Conservation (phyloP, 2,888 invertebrate genomes). For the Nowickia ferox region DNA sequence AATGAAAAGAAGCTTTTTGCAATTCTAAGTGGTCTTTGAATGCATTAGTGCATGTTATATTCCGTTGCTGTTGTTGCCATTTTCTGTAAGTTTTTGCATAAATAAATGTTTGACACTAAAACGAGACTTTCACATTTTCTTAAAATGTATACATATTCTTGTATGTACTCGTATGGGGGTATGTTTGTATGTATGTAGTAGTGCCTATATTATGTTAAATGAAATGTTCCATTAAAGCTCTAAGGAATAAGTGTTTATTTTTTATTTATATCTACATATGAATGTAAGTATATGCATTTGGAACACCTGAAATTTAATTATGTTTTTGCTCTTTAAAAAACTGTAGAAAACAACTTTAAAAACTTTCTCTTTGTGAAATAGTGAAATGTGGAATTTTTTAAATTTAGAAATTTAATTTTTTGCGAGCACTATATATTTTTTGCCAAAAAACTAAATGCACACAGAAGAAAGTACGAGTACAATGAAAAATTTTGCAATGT, state of each 20-base stretch:
- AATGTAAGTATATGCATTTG: conserved; percentile 31
- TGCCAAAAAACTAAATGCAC: no score
- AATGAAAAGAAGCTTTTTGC: conserved; percentile 44
- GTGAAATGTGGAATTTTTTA: no score
- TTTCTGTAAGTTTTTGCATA: conserved; percentile 42
- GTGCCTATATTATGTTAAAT: neutral
- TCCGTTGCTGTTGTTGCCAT: conserved; percentile 41
- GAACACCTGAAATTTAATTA: conserved; percentile 10
- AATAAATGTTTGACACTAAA: conserved; percentile 41
- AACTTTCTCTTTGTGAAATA: no score
- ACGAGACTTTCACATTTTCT: conserved; percentile 37
- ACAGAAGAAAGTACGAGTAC: no score
- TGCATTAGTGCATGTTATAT: conserved; percentile 57
- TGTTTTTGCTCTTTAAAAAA: neutral
- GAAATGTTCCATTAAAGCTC: conserved; percentile 9
- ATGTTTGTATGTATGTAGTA: neutral
- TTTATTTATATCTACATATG: neutral
- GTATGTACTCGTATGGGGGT: no score
- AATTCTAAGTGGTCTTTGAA: conserved; percentile 58
- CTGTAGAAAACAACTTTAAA: neutral
- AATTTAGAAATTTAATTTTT: no score
- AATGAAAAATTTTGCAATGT: no score
- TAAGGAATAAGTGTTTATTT: neutral
- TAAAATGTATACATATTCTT: no score
- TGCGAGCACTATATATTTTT: no score